phyloP scores from a whole-genome alignment of 1,140 invertebrate genomes.

The Bradysia coprophila region DNA sequence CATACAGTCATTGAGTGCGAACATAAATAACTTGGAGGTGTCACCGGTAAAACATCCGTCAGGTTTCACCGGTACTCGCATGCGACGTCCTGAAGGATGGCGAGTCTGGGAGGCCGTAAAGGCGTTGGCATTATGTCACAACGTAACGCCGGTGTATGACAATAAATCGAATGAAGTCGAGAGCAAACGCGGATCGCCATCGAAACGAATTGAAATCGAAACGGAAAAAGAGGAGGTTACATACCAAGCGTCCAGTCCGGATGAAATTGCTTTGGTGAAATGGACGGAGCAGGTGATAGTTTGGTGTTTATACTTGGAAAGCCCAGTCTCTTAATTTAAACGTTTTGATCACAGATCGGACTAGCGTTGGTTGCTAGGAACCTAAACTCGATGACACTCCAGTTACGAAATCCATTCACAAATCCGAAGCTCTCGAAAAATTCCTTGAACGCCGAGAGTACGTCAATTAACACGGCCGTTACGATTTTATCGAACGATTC shows the following conservation, averaged over 20 bases:
- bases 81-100: slow-evolving; percentile 48
- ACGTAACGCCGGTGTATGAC: slow-evolving; percentile 89
- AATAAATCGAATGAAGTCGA: slow-evolving; percentile 34
- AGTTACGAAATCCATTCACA: slow-evolving; percentile 6
- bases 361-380: slow-evolving; percentile 69
- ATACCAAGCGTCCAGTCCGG: slow-evolving; percentile 85
- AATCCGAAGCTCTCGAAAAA: background rate
- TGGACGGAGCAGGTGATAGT: slow-evolving; percentile 60
- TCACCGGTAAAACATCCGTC: slow-evolving; percentile 16
- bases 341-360: slow-evolving; percentile 14
- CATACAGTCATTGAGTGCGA: slow-evolving; percentile 19
- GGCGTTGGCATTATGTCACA: slow-evolving; percentile 92
- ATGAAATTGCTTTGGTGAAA: slow-evolving; percentile 74
- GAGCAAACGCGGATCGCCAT: slow-evolving; percentile 26
- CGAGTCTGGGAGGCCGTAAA: slow-evolving; percentile 81
- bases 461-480: background rate
- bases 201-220: slow-evolving; percentile 27
- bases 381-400: slow-evolving; percentile 41
- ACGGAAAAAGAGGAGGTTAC: slow-evolving; percentile 20
- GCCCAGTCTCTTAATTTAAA: too few relatives aligned
- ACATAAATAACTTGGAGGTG: slow-evolving; percentile 14
- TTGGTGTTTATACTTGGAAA: too few relatives aligned
- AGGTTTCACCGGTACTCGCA: slow-evolving; percentile 24
- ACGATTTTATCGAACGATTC: background rate
- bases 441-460: background rate